Conservation (phyloP, 1,140 invertebrate species). For the Harpegnathos saltator region DNA sequence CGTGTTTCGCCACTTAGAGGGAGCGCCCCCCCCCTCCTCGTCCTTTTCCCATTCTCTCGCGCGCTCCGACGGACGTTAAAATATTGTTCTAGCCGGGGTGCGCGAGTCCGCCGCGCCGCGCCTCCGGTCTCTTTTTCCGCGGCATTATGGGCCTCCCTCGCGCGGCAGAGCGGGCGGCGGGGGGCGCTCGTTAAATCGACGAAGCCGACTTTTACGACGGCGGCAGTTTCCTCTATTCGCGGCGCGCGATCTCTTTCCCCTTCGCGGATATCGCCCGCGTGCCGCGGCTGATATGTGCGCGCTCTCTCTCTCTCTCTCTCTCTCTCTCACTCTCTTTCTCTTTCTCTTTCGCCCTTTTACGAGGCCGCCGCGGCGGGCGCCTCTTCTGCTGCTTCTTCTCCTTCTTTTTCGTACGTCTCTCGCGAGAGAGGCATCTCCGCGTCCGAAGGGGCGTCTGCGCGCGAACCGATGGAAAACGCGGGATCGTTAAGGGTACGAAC, state of each 20-base stretch:
- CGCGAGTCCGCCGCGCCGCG: neutral
- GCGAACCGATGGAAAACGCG: conserved; percentile 50
- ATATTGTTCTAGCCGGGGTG: conserved; percentile 5
- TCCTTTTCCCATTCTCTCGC: conserved; percentile 15
- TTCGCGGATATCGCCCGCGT: neutral
- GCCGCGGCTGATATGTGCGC: neutral
- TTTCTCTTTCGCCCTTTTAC: conserved; percentile 65
- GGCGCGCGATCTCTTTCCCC: conserved; percentile 45
- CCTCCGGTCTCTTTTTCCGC: conserved; percentile 3
- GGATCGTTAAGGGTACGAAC: conserved; percentile 65
- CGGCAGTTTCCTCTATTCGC: conserved; percentile 62
- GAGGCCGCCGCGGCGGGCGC: conserved; percentile 43
- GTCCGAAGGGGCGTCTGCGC: neutral
- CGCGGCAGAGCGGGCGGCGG: neutral
- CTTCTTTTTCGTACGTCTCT: conserved; percentile 8
- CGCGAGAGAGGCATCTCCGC: conserved; percentile 15
- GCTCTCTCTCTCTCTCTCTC: no score
- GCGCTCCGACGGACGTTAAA: conserved; percentile 5
- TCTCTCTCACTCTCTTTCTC: neutral
- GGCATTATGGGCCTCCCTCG: conserved; percentile 15
- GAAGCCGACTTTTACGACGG: conserved; percentile 74
- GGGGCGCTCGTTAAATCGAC: conserved; percentile 75
- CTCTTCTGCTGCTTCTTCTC: conserved; percentile 22
- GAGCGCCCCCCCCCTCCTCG: neutral
- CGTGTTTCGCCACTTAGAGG: conserved; percentile 14